Conservation (phyloP, 2,113 vertebrate genomes). For the Edolisoma coerulescens region DNA sequence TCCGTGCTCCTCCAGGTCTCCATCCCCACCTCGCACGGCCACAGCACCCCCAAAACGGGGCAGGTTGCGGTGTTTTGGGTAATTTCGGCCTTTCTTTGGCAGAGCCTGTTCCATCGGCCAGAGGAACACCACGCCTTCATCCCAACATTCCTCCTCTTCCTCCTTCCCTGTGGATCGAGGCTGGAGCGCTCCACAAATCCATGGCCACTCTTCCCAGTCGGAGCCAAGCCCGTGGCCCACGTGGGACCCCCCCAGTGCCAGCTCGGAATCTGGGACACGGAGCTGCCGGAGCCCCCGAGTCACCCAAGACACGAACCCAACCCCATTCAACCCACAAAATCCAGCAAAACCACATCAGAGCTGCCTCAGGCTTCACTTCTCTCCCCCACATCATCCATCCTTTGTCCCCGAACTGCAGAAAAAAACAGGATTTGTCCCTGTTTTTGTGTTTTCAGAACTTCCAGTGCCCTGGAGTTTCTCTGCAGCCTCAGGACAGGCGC, state of each 20-base stretch:
- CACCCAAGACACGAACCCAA: background rate
- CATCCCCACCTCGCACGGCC: rapidly evolving
- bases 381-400: background rate
- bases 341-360: background rate
- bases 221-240: rapidly evolving
- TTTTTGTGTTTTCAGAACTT: background rate
- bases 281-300: background rate
- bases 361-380: rapidly evolving
- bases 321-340: background rate
- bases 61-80: background rate
- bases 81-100: rapidly evolving
- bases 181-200: background rate
- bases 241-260: rapidly evolving
- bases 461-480: background rate
- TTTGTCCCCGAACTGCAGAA: background rate
- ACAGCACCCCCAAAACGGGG: background rate
- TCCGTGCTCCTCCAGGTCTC: background rate
- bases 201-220: rapidly evolving
- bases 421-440: background rate
- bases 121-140: rapidly evolving
- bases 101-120: background rate
- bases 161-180: background rate
- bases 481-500: background rate
- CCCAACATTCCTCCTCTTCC: rapidly evolving
- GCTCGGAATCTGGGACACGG: no score